Percentiles rank a stretch among this genome's conserved stretches.
phyloP scores from a whole-genome alignment of 2,113 vertebrate genomes.

The Sapayoa aenigma region DNA sequence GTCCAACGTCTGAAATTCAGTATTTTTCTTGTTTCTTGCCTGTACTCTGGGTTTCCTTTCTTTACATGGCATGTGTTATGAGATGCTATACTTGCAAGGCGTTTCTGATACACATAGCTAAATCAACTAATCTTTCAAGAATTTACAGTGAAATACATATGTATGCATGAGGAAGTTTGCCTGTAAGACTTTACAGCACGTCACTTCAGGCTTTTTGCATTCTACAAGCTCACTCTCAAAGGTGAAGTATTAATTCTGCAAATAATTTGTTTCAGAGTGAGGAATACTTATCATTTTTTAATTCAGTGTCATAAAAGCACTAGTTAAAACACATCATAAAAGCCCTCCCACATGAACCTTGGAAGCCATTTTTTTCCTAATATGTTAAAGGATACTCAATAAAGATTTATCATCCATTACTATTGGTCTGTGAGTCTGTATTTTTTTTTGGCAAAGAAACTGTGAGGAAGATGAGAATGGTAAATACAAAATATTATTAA shows the following conservation, averaged over 20 bases:
- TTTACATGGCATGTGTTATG: not conserved
- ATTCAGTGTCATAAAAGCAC: not conserved
- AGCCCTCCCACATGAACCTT: not conserved
- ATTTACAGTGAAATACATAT: not conserved
- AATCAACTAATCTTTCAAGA: not conserved
- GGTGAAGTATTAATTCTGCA: not conserved
- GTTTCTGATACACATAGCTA: not conserved
- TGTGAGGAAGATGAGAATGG: not conserved
- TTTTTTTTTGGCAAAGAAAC: conserved; percentile 23
- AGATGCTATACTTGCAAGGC: not conserved
- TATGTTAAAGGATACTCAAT: not conserved
- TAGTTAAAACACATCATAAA: not conserved
- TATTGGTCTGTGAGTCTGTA: not conserved
- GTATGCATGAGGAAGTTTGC: not conserved
- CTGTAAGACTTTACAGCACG: not conserved
- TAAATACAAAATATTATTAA: not conserved
- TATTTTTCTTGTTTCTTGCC: not conserved
- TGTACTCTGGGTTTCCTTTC: not conserved
- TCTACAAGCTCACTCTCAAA: not conserved
- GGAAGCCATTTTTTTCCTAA: not conserved
- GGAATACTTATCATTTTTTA: not conserved
- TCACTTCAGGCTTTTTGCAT: not conserved
- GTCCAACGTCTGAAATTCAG: not conserved
- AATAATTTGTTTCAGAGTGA: not conserved
- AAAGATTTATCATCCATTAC: not conserved